Evolutionary conservation across 2,888 invertebrate genomes (phyloP), one percentile per base, ranked within the genome.

Genomic region (Agelastica alni): DNA sequence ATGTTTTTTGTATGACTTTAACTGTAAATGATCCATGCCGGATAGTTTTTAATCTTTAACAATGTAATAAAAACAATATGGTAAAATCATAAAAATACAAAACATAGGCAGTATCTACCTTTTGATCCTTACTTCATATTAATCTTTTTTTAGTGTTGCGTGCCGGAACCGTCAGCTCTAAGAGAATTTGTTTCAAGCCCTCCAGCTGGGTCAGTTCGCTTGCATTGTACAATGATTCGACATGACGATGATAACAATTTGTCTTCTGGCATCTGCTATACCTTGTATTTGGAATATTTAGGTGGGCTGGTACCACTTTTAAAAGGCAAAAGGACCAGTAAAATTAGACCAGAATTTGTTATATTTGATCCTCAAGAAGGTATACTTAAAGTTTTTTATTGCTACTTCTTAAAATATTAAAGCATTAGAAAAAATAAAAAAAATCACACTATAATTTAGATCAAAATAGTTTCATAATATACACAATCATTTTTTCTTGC

Each of bases 211-310:
- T 87, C 87, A 49, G 91, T 90, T 51, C 87, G 98, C 4, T 83
- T 97, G 53, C 96, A 97, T 79, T 99, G 99, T 80, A 99, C 98
- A 48, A 97, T 99, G 91, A 87, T 97, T 56, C 84, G 96, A 0
- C 94, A 96, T 72, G 93, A 93, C 60, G 88, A 89, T 58, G 94
- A 94, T 66, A 87, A 86, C 53, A 86, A 86, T 67, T 78, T 85
- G 10, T 77, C 75, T 51, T 80, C 83, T 3, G 87, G 87, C 28
- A 90, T 89, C 22, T 91, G 91, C 64, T 93, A 93, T 73, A 93
- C 92, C 0, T 78, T 93, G 9, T 98, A 97, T 76, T 80, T 97
- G 65, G 97, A 98, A 75, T 96, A 96, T 77, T 82, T 97, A 26
- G 98, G 98, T 2, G 98, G 98, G 1, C 81, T 98, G 41, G 95